Evolutionary conservation across 2,888 invertebrate genomes (phyloP).

Genomic region (Rhagonycha fulva): DNA sequence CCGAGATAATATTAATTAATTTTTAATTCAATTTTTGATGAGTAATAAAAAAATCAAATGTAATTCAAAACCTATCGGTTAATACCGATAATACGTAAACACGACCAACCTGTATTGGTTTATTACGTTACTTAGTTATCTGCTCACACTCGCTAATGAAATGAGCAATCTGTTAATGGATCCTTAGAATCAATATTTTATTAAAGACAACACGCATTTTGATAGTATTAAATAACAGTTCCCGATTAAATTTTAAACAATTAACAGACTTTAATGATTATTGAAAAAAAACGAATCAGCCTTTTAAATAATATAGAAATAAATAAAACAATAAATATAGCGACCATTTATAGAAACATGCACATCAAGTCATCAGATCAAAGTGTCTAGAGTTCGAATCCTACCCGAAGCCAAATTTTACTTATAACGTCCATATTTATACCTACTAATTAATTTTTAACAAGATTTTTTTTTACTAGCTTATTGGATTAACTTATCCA

Average conservation of each 20-base stretch:
- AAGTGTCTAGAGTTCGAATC: no score
- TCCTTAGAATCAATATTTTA: slow-evolving; percentile 23
- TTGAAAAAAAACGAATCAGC: not conserved
- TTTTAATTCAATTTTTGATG: slow-evolving; percentile 1
- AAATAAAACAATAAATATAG: no score
- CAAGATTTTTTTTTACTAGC: no score
- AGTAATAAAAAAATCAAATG: slow-evolving; percentile 38
- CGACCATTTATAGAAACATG: no score
- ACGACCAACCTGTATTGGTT: slow-evolving; percentile 40
- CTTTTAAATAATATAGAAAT: not conserved
- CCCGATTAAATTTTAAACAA: not conserved
- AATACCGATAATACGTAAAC: slow-evolving; percentile 50
- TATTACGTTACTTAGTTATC: slow-evolving; percentile 45
- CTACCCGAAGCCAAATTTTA: no score
- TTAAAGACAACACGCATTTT: slow-evolving; percentile 4
- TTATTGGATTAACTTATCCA: no score
- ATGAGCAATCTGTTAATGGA: slow-evolving; percentile 46
- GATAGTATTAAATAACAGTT: not conserved
- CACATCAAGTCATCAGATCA: no score
- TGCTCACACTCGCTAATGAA: slow-evolving; percentile 44
- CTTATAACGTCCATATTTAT: no score
- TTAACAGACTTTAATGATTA: not conserved
- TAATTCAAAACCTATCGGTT: slow-evolving; percentile 53
- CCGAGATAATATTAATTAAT: slow-evolving; percentile 3
- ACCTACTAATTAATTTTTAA: no score